A percentile compares a stretch with the other conserved stretches of the same genome.
Evolutionary conservation across 23 tunicate genomes (phyloP).

Genomic region (Trididemnum nubilum): DNA sequence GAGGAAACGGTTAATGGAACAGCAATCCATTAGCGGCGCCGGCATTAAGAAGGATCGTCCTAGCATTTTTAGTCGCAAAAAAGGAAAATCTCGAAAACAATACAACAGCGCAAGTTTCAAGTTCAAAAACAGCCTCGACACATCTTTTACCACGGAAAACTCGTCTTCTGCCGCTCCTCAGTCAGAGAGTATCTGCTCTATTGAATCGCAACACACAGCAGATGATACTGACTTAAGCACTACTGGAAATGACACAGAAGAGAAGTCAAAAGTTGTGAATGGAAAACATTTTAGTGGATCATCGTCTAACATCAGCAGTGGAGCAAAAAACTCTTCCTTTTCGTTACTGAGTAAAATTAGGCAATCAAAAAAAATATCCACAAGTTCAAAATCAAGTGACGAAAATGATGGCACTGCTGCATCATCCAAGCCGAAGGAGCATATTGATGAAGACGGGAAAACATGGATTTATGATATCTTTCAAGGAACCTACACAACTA

Average conservation of each 20-base stretch:
- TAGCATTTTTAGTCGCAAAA: conserved; percentile 47
- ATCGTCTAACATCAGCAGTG: background rate
- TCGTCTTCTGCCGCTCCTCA: background rate
- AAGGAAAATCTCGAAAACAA: conserved; percentile 7
- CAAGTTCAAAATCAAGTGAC: conserved; percentile 42
- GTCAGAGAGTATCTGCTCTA: conserved; percentile 10
- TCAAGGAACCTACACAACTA: conserved; percentile 96
- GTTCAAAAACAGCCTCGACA: background rate
- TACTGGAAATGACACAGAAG: background rate
- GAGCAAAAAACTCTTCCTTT: conserved; percentile 18
- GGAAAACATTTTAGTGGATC: background rate
- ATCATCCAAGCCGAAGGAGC: background rate
- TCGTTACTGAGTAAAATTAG: conserved; percentile 26
- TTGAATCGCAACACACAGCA: conserved; percentile 13
- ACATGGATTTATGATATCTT: conserved; percentile 92
- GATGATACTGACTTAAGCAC: background rate
- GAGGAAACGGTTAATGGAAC: conserved; percentile 30
- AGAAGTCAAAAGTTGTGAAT: background rate
- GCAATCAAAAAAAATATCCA: conserved; percentile 34
- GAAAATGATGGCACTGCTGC: background rate
- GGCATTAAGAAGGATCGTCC: conserved; percentile 36
- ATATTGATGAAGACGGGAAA: conserved; percentile 33
- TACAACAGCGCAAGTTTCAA: too few relatives aligned
- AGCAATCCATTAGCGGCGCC: background rate
- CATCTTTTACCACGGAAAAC: background rate